Conservation (phyloP, 2,888 invertebrate genomes). For the Drosophila kambysellisi region DNA sequence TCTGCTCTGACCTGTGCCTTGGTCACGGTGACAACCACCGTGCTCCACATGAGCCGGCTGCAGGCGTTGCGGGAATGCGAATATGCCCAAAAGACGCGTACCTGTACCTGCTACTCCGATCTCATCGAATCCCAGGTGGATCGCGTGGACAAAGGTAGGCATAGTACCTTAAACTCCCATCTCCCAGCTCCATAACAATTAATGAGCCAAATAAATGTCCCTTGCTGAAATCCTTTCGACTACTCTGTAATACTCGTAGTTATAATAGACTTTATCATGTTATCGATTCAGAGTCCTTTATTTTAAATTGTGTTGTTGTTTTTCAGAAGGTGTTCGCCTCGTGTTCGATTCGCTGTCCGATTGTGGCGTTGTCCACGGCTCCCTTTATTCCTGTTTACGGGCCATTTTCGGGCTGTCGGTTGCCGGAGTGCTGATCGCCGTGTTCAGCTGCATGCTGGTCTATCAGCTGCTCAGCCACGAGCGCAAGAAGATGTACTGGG, state of each 20-base stretch:
- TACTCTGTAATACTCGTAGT: no score
- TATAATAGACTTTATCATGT: no score
- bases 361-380: constrained; percentile 96
- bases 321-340: constrained; percentile 88
- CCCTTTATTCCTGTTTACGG: constrained; percentile 93
- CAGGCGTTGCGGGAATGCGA: constrained; percentile 95
- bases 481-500: constrained; percentile 98
- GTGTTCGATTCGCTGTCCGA: constrained; percentile 94
- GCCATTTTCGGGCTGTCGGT: constrained; percentile 97
- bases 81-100: constrained; percentile 91
- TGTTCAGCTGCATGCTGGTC: constrained; percentile 96
- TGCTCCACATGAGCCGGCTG: constrained; percentile 95
- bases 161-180: neutral
- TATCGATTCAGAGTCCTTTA: no score
- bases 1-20: constrained; percentile 95
- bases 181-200: neutral
- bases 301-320: neutral
- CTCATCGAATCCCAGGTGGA: constrained; percentile 89
- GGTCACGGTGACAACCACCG: constrained; percentile 94
- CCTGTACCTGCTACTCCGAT: constrained; percentile 91
- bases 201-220: neutral
- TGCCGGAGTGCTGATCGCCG: constrained; percentile 94
- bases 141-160: constrained; percentile 83
- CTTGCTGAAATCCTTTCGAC: no score
- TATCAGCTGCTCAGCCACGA: constrained; percentile 96